phyloP scores from a whole-genome alignment of 1,140 invertebrate genomes.

The Caenorhabditis remanei region DNA sequence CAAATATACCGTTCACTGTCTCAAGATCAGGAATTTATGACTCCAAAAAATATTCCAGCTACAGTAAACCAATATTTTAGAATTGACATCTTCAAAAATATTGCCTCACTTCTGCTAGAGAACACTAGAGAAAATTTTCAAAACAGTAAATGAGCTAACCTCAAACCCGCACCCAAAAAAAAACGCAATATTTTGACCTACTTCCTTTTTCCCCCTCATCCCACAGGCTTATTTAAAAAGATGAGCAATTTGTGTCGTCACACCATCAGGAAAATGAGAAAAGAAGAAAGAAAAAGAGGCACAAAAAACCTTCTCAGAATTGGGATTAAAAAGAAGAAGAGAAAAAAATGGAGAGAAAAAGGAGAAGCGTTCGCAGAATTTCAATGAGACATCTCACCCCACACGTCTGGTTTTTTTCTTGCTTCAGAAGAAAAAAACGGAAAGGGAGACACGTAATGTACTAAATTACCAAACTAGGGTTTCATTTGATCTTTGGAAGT shows the following conservation, averaged over 20 bases:
- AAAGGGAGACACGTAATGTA: background rate
- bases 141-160: no score
- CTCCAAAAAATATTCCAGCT: no score
- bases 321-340: background rate
- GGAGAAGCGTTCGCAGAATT: background rate
- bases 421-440: background rate
- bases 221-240: background rate
- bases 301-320: constrained; percentile 5
- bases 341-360: background rate
- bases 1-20: no score
- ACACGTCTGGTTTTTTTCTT: no score
- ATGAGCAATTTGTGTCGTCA: constrained; percentile 18
- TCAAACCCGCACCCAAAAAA: no score
- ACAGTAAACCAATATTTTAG: no score
- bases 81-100: no score
- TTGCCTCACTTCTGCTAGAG: no score
- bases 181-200: no score
- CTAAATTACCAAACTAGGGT: constrained; percentile 2
- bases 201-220: no score
- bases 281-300: background rate
- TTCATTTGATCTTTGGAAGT: constrained; percentile 13
- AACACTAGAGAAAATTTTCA: no score
- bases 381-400: background rate
- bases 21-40: no score
- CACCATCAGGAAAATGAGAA: background rate